Percentiles rank a stretch among this genome's conserved stretches.
Evolutionary conservation across 2,888 invertebrate species (phyloP).

Genomic region (Tineola bisselliella): DNA sequence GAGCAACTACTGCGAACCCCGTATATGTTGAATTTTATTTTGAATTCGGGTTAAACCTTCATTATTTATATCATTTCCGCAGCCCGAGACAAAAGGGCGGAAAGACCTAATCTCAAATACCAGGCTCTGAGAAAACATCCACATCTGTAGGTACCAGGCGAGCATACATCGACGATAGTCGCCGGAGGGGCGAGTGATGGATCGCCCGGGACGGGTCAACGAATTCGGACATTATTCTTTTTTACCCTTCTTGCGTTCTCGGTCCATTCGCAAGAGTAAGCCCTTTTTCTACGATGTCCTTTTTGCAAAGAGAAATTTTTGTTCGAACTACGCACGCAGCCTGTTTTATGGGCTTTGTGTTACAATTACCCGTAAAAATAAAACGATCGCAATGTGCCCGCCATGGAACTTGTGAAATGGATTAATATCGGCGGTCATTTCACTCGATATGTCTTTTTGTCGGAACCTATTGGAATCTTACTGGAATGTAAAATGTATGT

Average conservation of each 20-base stretch:
- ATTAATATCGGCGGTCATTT: background rate
- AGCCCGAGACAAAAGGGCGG: constrained; percentile 34
- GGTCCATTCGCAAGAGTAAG: constrained; percentile 58
- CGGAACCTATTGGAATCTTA: too few species aligned
- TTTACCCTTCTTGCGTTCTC: constrained; percentile 66
- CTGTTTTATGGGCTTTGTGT: constrained; percentile 58
- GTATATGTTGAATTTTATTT: background rate
- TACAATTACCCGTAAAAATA: constrained; percentile 67
- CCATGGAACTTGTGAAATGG: background rate
- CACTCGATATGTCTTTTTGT: background rate
- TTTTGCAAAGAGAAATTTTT: constrained; percentile 56
- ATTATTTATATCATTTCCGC: constrained; percentile 22
- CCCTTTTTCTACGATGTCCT: constrained; percentile 65
- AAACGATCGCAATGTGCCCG: constrained; percentile 45
- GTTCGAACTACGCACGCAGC: constrained; percentile 33
- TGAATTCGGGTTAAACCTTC: constrained; percentile 2
- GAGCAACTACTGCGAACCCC: background rate
- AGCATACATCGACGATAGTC: constrained; percentile 54
- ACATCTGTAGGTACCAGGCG: constrained; percentile 40
- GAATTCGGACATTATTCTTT: constrained; percentile 71
- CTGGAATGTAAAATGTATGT: too few species aligned
- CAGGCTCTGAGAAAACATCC: constrained; percentile 44
- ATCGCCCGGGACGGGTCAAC: constrained; percentile 69
- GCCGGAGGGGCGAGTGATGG: constrained; percentile 63
- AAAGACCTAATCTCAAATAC: constrained; percentile 53